Percentiles rank a stretch among this genome's conserved stretches.
These are phyloP conservation scores for Hoplodrina blanda DNA, from an alignment of 2,888 invertebrate genomes.

Conservation along the genomic window DNA sequence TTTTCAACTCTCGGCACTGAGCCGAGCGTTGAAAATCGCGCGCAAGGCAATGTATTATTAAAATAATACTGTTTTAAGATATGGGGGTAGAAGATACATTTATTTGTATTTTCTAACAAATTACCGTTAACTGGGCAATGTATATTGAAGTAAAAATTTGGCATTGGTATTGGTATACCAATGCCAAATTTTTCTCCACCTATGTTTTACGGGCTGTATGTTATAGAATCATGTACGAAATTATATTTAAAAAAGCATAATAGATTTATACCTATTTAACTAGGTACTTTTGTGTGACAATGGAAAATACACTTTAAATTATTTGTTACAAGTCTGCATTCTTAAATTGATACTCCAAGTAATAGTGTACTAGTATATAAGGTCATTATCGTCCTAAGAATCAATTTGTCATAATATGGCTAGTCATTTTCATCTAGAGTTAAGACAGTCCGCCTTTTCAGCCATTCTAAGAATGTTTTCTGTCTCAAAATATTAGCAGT, in stretches of 20 bases:
- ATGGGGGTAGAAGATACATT: too few species aligned
- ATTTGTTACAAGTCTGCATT: constrained; percentile 28
- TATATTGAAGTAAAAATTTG: too few species aligned
- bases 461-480: constrained; percentile 29
- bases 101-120: too few species aligned
- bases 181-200: constrained; percentile 14
- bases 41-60: too few species aligned
- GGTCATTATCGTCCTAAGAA: constrained; percentile 55
- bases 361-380: constrained; percentile 42
- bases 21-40: too few species aligned
- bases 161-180: too few species aligned
- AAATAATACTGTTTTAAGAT: not conserved
- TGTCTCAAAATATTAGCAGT: not conserved
- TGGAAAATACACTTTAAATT: constrained; percentile 6
- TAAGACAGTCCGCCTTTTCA: constrained; percentile 56
- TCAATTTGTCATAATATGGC: constrained; percentile 35
- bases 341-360: constrained; percentile 41
- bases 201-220: constrained; percentile 24
- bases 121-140: too few species aligned
- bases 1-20: too few species aligned
- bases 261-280: constrained; percentile 11
- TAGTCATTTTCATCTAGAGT: constrained; percentile 36
- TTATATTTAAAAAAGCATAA: constrained; percentile 13
- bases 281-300: not conserved
- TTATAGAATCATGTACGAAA: constrained; percentile 15